These are phyloP conservation scores for Heteronetta atricapilla DNA, from an alignment of 2,113 vertebrate species.

Conservation along the genomic window DNA sequence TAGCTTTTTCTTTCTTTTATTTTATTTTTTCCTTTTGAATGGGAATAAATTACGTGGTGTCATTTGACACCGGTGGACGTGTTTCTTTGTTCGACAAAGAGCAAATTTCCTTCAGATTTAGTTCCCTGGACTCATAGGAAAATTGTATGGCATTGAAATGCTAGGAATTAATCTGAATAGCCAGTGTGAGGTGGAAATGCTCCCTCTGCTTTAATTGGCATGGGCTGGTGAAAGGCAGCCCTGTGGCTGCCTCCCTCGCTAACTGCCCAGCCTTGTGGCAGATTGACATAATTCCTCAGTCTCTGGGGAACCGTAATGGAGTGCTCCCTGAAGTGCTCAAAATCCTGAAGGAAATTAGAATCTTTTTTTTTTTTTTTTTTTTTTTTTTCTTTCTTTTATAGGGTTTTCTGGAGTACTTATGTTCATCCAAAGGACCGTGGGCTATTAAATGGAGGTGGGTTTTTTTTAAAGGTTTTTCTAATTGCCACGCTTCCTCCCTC, in stretches of 20 bases:
- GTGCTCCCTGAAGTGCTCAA: slow-evolving; percentile 35
- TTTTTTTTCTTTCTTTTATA: background rate
- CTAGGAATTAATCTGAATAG: slow-evolving; percentile 2
- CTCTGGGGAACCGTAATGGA: slow-evolving; percentile 11
- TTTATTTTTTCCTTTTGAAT: background rate
- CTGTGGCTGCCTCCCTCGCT: background rate
- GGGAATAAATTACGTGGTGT: background rate
- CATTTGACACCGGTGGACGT: background rate
- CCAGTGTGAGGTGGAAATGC: background rate
- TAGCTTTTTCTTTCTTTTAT: background rate
- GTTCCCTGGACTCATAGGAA: background rate
- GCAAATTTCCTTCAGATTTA: slow-evolving; percentile 15
- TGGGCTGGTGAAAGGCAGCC: background rate
- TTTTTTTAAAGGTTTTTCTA: slow-evolving; percentile 22
- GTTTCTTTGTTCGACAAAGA: slow-evolving; percentile 24
- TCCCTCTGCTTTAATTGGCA: background rate
- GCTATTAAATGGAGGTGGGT: slow-evolving; percentile 32
- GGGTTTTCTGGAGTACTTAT: slow-evolving; percentile 39
- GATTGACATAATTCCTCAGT: background rate
- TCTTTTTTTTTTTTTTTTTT: background rate
- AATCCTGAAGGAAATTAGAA: slow-evolving; percentile 46
- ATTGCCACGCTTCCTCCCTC: slow-evolving; percentile 40
- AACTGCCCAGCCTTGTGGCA: background rate
- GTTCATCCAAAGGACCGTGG: slow-evolving; percentile 28
- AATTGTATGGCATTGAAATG: background rate